Percentiles rank a stretch among this genome's conserved stretches.
phyloP scores from a whole-genome alignment of 2,888 invertebrate species.

The Erebia ligea region DNA sequence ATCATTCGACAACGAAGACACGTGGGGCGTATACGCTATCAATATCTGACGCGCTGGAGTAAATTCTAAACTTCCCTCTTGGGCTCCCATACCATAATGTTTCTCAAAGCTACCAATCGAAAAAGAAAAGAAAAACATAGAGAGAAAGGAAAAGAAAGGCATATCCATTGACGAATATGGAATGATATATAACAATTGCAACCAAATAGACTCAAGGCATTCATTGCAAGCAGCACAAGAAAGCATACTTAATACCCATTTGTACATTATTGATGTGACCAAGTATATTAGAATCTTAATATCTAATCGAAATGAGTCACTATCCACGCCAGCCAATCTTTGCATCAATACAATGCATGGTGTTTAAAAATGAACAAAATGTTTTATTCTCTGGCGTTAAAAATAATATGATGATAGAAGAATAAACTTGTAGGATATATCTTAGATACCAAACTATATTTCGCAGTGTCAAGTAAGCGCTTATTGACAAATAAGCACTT shows the following conservation, averaged over 20 bases:
- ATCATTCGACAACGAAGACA: no score
- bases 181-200: neutral
- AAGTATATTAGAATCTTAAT: conserved; percentile 7
- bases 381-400: conserved; percentile 17
- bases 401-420: neutral
- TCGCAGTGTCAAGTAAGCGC: neutral
- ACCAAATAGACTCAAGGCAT: neutral
- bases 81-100: no score
- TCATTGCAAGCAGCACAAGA: conserved; percentile 3
- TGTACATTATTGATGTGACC: neutral
- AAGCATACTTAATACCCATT: neutral
- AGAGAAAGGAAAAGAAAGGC: neutral
- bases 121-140: conserved; percentile 9
- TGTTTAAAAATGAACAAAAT: conserved; percentile 20
- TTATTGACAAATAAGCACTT: neutral
- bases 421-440: neutral
- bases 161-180: conserved; percentile 4
- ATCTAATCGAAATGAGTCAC: no score
- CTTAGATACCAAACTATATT: neutral
- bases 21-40: no score
- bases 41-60: no score
- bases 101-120: conserved; percentile 17
- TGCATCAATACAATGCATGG: conserved; percentile 8
- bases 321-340: conserved; percentile 5
- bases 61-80: no score